Percentiles rank a stretch among this genome's conserved stretches.
These are phyloP conservation scores for Tragelaphus oryx DNA, from an alignment of 2,797 vertebrate species.

Conservation along the genomic window DNA sequence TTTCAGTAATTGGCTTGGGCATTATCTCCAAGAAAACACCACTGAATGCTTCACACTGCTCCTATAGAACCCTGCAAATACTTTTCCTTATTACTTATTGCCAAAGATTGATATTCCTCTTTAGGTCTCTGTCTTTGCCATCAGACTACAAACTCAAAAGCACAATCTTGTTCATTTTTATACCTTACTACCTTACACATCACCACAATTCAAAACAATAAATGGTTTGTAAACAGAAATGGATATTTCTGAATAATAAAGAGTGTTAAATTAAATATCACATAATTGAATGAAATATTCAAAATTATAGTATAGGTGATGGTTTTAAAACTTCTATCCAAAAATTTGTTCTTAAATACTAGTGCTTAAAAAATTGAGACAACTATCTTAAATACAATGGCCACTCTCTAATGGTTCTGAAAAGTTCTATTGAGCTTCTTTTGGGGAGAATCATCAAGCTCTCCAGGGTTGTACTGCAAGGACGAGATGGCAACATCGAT, in stretches of 20 bases:
- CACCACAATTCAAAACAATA: background rate
- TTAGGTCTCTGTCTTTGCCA: background rate
- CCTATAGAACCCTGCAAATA: background rate
- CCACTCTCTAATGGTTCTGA: background rate
- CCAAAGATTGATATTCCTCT: background rate
- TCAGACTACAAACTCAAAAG: background rate
- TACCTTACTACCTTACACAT: background rate
- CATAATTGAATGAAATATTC: background rate
- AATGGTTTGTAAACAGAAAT: background rate
- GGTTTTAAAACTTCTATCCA: background rate
- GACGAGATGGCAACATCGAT: background rate
- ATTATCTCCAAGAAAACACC: background rate
- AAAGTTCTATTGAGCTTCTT: background rate
- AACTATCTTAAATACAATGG: background rate
- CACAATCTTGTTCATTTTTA: background rate
- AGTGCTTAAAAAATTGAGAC: background rate
- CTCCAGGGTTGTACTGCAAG: background rate
- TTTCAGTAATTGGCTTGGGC: background rate
- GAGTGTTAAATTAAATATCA: background rate
- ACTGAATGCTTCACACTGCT: background rate
- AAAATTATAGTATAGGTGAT: background rate
- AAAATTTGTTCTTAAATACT: background rate
- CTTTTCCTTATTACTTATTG: background rate
- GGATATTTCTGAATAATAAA: background rate
- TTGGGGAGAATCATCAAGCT: background rate